Evolutionary conservation across 2,113 vertebrate species (phyloP).

Genomic region (Cyphomyrus plagiostoma): DNA sequence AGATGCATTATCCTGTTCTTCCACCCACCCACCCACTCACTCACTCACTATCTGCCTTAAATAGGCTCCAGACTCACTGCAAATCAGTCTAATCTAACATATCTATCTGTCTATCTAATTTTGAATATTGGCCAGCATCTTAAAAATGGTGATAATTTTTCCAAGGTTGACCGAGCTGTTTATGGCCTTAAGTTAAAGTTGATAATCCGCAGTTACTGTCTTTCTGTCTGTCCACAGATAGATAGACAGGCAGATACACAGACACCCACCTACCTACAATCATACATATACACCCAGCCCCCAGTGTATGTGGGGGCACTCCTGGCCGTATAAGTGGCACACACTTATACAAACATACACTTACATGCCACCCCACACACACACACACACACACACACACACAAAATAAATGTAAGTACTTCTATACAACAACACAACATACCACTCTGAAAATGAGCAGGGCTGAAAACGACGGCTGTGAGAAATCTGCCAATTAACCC

Average conservation of each 20-base stretch:
- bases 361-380: not conserved
- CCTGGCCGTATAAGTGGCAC: not conserved
- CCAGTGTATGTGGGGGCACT: not conserved
- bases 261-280: not conserved
- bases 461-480: not conserved
- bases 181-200: not conserved
- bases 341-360: not conserved
- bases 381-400: not conserved
- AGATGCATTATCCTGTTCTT: not conserved
- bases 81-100: too few species aligned
- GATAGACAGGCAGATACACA: not conserved
- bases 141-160: not conserved
- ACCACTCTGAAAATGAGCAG: not conserved
- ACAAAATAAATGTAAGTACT: not conserved
- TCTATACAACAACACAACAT: not conserved
- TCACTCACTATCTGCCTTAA: too few species aligned
- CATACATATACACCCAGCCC: not conserved
- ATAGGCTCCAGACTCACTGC: too few species aligned
- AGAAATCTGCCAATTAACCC: constrained; percentile 25
- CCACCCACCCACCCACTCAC: not conserved
- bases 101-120: not conserved
- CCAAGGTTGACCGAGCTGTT: not conserved
- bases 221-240: not conserved
- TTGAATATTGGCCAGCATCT: not conserved
- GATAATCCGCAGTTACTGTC: not conserved